phyloP scores from a whole-genome alignment of 1,140 invertebrate genomes.

The Drosophila mojavensis region DNA sequence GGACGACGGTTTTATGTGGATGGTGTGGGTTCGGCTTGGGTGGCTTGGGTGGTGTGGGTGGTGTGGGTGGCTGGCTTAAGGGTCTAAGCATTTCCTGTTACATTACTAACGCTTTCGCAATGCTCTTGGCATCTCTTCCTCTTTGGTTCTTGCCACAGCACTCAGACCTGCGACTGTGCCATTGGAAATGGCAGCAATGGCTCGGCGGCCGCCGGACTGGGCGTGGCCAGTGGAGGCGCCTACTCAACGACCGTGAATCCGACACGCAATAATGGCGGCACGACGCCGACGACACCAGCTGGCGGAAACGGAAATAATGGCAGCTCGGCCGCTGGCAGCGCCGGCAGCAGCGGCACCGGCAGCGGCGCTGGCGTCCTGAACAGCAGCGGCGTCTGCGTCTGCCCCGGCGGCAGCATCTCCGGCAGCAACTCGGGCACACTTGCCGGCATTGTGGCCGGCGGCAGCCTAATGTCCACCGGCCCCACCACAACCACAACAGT shows the following conservation, averaged over 20 bases:
- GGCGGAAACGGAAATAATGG: conserved; percentile 75
- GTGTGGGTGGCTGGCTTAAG: conserved; percentile 17
- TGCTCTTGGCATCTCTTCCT: conserved; percentile 14
- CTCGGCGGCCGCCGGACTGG: conserved; percentile 73
- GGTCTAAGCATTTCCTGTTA: conserved; percentile 52
- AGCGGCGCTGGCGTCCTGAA: conserved; percentile 30
- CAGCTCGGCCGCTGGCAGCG: conserved; percentile 50
- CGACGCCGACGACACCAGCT: conserved; percentile 77
- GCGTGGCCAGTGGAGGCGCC: conserved; percentile 56
- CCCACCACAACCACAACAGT: conserved; percentile 82
- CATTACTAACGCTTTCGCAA: conserved; percentile 45
- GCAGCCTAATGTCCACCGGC: conserved; percentile 80
- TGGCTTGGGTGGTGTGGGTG: background rate
- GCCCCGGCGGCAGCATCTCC: conserved; percentile 36
- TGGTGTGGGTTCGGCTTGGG: background rate
- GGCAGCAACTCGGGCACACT: conserved; percentile 56
- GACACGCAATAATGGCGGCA: conserved; percentile 80
- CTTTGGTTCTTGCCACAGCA: conserved; percentile 35
- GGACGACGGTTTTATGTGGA: background rate
- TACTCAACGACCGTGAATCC: conserved; percentile 83
- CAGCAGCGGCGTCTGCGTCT: conserved; percentile 49
- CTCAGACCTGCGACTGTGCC: conserved; percentile 85
- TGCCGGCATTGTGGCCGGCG: conserved; percentile 71
- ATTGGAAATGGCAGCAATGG: conserved; percentile 85
- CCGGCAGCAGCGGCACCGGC: conserved; percentile 9